Conservation (phyloP, 1,140 invertebrate genomes). For the Drosophila sturtevanti region DNA sequence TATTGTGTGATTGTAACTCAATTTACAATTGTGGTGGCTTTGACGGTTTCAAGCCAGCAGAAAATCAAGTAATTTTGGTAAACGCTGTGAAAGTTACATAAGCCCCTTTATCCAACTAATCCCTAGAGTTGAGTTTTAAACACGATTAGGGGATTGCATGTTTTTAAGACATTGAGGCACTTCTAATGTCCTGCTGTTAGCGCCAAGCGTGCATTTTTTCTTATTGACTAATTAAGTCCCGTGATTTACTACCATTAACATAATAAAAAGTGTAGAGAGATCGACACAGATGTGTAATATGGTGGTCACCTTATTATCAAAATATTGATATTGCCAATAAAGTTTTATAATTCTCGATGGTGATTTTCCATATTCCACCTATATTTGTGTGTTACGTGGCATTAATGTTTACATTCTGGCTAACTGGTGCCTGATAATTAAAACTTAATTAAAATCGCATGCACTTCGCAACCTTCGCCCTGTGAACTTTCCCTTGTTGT, state of each 20-base stretch:
- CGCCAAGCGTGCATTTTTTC: conserved; percentile 20
- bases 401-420: conserved; percentile 7
- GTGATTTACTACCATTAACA: background rate
- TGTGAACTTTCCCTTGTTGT: conserved; percentile 43
- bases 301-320: too few species aligned
- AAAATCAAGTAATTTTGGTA: background rate
- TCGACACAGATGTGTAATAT: too few species aligned
- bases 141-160: conserved; percentile 23
- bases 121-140: background rate
- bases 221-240: conserved; percentile 26
- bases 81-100: background rate
- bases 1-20: background rate
- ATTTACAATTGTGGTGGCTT: conserved; percentile 34
- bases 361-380: background rate
- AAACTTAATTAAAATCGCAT: conserved; percentile 53
- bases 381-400: background rate
- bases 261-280: too few species aligned
- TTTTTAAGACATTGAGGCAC: conserved; percentile 22
- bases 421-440: conserved; percentile 39
- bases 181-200: conserved; percentile 53
- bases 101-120: background rate
- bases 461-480: conserved; percentile 49
- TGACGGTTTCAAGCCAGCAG: conserved; percentile 28
- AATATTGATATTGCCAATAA: too few species aligned
- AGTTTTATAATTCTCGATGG: background rate